Evolutionary conservation across 2,797 vertebrate species (phyloP).

Genomic region (Peromyscus attwateri): DNA sequence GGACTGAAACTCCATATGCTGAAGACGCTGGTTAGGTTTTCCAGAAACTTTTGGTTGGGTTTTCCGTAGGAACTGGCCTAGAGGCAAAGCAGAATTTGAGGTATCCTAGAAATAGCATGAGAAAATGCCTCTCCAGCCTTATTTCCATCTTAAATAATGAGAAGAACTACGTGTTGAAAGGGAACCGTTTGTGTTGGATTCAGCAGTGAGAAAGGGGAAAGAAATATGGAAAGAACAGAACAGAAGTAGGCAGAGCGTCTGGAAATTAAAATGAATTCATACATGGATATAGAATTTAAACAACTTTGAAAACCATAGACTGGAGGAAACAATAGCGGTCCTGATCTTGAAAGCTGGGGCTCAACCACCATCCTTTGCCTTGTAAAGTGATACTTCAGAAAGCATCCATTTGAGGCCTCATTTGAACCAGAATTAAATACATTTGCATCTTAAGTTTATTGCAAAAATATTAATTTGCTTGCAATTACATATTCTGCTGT

Average conservation of each 20-base stretch:
- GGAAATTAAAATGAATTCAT: slow-evolving; percentile 87
- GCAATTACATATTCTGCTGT: neutral
- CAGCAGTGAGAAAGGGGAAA: slow-evolving; percentile 63
- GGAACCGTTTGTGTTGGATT: slow-evolving; percentile 87
- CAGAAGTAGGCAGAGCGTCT: slow-evolving; percentile 86
- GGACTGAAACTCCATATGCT: slow-evolving; percentile 69
- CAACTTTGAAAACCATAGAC: slow-evolving; percentile 81
- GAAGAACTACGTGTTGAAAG: slow-evolving; percentile 87
- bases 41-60: slow-evolving; percentile 78
- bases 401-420: neutral
- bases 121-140: slow-evolving; percentile 86
- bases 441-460: slow-evolving; percentile 45
- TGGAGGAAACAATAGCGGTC: slow-evolving; percentile 78
- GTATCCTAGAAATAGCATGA: slow-evolving; percentile 83
- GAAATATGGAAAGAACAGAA: slow-evolving; percentile 85
- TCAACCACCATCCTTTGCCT: slow-evolving; percentile 65
- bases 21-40: slow-evolving; percentile 79
- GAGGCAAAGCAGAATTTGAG: slow-evolving; percentile 82
- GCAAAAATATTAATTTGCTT: slow-evolving; percentile 38
- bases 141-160: slow-evolving; percentile 88
- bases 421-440: slow-evolving; percentile 49
- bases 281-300: slow-evolving; percentile 23
- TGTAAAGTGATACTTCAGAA: slow-evolving; percentile 60
- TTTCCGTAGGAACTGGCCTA: slow-evolving; percentile 83
- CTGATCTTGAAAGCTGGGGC: slow-evolving; percentile 73